Evolutionary conservation across 2,888 invertebrate species (phyloP), one percentile per base, ranked within the genome.

Genomic region (Cryptocephalus moraei): DNA sequence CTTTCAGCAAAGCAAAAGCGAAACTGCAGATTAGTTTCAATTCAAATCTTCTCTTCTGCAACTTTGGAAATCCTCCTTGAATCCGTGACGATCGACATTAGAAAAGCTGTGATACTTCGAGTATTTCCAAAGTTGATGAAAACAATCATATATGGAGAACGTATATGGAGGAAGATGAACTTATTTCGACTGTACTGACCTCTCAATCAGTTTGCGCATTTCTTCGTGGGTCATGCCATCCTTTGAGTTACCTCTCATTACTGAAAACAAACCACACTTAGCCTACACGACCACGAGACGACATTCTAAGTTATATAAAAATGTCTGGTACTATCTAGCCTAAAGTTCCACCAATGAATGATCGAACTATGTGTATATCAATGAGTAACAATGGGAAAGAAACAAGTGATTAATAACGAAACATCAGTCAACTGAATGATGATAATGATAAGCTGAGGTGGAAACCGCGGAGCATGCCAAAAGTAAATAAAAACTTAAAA

Each of bases 131-230:
- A 40, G 6, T 22, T 40, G 40, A 40, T 10, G 40, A 10, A 12
- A n/a, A 11, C 22, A 13, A 32, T 31, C 40, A 46, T 14, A n/a
- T 38, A 41, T 22, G 32, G 39, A 32, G 12, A 33, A 36, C 32
- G 12, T 11, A 12, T 8, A 13, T 9, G 39, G 40, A 45, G 33
- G 36, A 33, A 45, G 9, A 22, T 22, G 22, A 22, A 22, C 22
- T 34, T 14, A 41, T 22, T 22, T 22, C 42, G 43, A 45, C 49
- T 46, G 61, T 73, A 86, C 83, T 88, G 83, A 91, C 91, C 91
- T 91, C 84, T 92, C 92, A 79, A 92, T 88, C 78, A 91, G 87
- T 84, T 91, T 91, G 79, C 92, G 86, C 88, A 91, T 91, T 83
- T 91, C 91, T 81, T 91, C 92, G 77, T 86, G 88, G 78, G 88